A percentile compares a stretch with the other conserved stretches of the same genome.
Conservation (phyloP, 2,797 vertebrate species). For the Ciconia nigra region DNA sequence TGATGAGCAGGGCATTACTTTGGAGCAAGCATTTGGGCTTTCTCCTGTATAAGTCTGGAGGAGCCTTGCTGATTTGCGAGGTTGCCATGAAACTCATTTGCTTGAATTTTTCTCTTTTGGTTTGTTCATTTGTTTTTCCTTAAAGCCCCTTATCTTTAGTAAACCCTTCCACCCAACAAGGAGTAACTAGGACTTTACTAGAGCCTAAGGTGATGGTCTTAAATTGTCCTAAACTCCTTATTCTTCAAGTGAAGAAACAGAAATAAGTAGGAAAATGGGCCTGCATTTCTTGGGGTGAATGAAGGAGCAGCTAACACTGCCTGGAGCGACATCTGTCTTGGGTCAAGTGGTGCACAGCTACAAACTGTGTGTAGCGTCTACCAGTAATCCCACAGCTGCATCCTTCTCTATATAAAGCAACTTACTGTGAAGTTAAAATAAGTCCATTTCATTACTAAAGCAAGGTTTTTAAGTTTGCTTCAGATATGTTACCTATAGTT, state of each 20-base stretch:
- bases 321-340: fast-evolving
- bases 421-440: neutral
- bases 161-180: neutral
- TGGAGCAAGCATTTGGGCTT: neutral
- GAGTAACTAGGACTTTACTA: neutral
- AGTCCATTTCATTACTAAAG: neutral
- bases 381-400: neutral
- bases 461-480: neutral
- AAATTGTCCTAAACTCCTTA: neutral
- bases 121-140: neutral
- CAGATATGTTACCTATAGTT: fast-evolving
- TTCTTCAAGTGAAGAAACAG: neutral
- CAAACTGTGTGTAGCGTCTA: neutral
- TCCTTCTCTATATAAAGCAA: neutral
- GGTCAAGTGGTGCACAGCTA: neutral
- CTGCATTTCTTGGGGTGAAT: neutral
- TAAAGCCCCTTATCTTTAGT: neutral
- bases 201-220: neutral
- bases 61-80: neutral
- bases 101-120: neutral
- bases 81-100: neutral
- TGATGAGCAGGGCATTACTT: neutral
- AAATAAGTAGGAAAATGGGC: neutral
- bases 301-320: neutral
- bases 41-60: neutral